A percentile compares a stretch with the other conserved stretches of the same genome.
Conservation (phyloP, 2,113 vertebrate species). For the Oryzias woworae region DNA sequence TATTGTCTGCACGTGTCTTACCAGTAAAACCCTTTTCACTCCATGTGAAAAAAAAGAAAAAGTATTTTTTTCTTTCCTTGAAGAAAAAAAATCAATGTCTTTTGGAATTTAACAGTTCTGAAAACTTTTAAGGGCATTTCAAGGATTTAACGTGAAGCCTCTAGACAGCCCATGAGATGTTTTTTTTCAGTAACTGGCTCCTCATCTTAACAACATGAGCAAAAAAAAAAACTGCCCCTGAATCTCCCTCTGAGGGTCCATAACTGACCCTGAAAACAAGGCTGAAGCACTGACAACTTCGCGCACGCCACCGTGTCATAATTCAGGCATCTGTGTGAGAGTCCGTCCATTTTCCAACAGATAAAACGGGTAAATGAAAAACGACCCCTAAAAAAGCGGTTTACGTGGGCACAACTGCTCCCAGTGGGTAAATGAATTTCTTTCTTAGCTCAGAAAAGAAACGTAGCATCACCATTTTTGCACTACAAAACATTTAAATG, state of each 20-base stretch:
- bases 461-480: neutral
- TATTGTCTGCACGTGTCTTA: too few species aligned
- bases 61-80: too few species aligned
- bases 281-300: slow-evolving; percentile 19
- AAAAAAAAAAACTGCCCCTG: neutral
- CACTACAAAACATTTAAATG: neutral
- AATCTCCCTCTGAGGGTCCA: slow-evolving; percentile 11
- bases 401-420: slow-evolving; percentile 58
- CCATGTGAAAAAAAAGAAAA: too few species aligned
- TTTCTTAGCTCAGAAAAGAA: slow-evolving; percentile 35
- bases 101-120: neutral
- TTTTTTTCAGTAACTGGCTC: neutral
- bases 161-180: neutral
- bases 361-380: slow-evolving; percentile 52
- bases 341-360: slow-evolving; percentile 61
- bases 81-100: too few species aligned
- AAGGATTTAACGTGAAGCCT: slow-evolving; percentile 23
- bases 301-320: slow-evolving; percentile 38
- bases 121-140: slow-evolving; percentile 16
- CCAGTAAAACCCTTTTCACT: too few species aligned
- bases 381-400: slow-evolving; percentile 39
- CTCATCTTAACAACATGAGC: slow-evolving; percentile 6
- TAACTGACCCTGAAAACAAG: slow-evolving; percentile 49
- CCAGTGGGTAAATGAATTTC: slow-evolving; percentile 56
- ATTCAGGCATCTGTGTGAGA: slow-evolving; percentile 46